Evolutionary conservation across 2,113 vertebrate genomes (phyloP).

Genomic region (Nipponia nippon): DNA sequence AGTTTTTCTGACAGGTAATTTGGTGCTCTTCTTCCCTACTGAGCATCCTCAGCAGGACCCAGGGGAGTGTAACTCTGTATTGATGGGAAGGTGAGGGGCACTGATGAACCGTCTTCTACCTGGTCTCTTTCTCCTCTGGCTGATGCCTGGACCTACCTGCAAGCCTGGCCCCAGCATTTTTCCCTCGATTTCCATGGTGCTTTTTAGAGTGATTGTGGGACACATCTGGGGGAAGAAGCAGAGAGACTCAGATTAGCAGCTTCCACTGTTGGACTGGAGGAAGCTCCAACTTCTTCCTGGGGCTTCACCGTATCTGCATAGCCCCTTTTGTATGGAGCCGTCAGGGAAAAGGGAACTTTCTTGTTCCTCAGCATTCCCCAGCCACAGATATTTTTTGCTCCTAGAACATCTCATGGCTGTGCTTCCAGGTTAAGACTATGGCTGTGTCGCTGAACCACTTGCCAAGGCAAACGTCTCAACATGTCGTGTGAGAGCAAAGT

Average conservation of each 20-base stretch:
- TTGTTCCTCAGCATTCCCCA: not conserved
- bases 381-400: not conserved
- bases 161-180: constrained; percentile 23
- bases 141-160: constrained; percentile 27
- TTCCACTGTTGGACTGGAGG: not conserved
- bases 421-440: not conserved
- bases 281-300: not conserved
- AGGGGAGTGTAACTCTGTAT: not conserved
- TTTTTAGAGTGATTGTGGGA: constrained; percentile 37
- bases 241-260: not conserved
- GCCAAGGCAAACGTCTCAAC: not conserved
- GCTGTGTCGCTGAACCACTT: not conserved
- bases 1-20: not conserved
- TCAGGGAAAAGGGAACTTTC: not conserved
- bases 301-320: not conserved
- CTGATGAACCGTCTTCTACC: not conserved
- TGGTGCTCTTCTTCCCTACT: not conserved
- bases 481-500: not conserved
- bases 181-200: constrained; percentile 38
- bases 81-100: not conserved
- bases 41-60: not conserved
- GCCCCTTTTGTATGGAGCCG: not conserved
- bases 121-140: not conserved
- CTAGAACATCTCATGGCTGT: not conserved
- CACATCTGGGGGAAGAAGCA: not conserved